Evolutionary conservation across 2,888 invertebrate species (phyloP).

Genomic region (Dynastes grantii): DNA sequence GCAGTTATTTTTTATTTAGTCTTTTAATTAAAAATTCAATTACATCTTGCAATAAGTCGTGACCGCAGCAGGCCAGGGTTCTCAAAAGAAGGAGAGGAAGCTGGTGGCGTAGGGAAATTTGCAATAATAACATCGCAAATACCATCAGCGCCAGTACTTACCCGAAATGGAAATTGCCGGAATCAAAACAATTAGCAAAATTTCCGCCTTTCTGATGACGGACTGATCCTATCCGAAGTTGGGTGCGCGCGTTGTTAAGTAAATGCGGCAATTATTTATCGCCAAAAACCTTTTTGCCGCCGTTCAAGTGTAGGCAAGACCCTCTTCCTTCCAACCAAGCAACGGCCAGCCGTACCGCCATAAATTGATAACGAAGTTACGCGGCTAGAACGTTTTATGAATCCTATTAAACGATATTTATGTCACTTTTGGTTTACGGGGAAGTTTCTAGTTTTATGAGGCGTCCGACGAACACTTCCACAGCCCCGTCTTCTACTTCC

Average conservation of each 20-base stretch:
- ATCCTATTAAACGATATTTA: conserved; percentile 47
- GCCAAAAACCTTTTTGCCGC: conserved; percentile 37
- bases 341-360: conserved; percentile 9
- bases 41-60: too few relatives aligned
- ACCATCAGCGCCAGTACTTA: not conserved
- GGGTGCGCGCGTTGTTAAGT: conserved; percentile 28
- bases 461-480: conserved; percentile 19
- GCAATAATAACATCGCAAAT: not conserved
- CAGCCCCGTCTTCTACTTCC: not conserved
- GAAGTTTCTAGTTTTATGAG: conserved; percentile 43
- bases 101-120: too few relatives aligned
- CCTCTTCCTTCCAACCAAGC: not conserved
- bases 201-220: conserved; percentile 33
- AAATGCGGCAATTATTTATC: conserved; percentile 49
- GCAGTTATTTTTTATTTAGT: too few relatives aligned
- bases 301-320: conserved; percentile 9
- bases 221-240: not conserved
- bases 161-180: conserved; percentile 36
- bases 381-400: conserved; percentile 37
- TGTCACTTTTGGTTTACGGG: conserved; percentile 44
- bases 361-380: conserved; percentile 49
- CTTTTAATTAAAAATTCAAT: too few relatives aligned
- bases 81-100: too few relatives aligned
- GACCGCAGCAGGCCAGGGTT: too few relatives aligned
- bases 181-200: conserved; percentile 47